phyloP scores from a whole-genome alignment of 2,113 vertebrate genomes.

The Pedionomus torquatus region DNA sequence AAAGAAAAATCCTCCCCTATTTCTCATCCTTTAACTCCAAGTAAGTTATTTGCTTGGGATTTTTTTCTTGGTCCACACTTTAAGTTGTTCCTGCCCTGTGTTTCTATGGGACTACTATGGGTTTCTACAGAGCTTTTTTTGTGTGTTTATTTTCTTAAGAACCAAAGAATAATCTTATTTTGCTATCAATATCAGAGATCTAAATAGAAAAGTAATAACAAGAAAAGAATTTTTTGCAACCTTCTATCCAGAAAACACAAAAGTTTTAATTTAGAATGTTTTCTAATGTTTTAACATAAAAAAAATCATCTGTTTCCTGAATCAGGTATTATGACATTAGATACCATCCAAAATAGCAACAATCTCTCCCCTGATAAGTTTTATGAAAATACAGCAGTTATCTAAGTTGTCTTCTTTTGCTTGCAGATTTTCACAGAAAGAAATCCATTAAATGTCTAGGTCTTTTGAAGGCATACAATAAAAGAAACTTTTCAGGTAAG shows the following conservation, averaged over 20 bases:
- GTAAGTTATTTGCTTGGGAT: background rate
- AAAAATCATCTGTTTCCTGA: background rate
- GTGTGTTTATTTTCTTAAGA: background rate
- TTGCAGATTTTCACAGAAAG: background rate
- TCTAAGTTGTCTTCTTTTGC: background rate
- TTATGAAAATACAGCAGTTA: background rate
- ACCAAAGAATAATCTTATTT: background rate
- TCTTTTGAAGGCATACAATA: background rate
- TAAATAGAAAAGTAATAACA: background rate
- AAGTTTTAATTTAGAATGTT: background rate
- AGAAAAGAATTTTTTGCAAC: background rate
- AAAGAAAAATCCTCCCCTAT: background rate
- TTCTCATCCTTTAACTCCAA: background rate
- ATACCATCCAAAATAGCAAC: background rate
- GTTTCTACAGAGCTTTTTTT: background rate
- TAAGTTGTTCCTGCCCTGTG: background rate
- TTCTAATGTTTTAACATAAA: background rate
- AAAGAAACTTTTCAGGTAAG: background rate
- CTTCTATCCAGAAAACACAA: background rate
- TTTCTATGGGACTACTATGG: background rate
- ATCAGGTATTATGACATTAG: background rate
- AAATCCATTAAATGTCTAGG: background rate
- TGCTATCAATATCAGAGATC: background rate
- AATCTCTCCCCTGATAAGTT: rapidly evolving
- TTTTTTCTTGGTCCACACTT: background rate